These are phyloP conservation scores for Agapornis roseicollis DNA, from an alignment of 2,113 vertebrate genomes.

Conservation along the genomic window DNA sequence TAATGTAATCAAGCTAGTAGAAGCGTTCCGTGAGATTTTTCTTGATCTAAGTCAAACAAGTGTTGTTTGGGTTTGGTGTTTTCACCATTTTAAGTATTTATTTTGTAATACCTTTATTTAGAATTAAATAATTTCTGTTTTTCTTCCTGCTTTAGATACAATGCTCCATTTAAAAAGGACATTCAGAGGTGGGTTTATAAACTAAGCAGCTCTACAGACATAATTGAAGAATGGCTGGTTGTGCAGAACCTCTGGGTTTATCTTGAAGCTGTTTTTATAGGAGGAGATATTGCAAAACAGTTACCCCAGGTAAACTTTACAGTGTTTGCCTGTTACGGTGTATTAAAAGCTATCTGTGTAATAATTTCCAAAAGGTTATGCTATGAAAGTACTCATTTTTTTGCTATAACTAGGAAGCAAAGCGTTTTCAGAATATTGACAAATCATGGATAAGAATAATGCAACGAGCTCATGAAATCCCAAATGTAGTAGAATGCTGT, in stretches of 20 bases:
- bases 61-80: neutral
- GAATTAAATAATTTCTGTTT: neutral
- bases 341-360: neutral
- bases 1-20: neutral
- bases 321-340: neutral
- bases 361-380: neutral
- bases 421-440: constrained; percentile 81
- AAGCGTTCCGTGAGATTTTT: neutral
- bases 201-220: constrained; percentile 73
- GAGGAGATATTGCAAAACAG: constrained; percentile 80
- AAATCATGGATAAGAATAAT: constrained; percentile 81
- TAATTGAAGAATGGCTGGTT: constrained; percentile 81
- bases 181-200: constrained; percentile 81
- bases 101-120: neutral
- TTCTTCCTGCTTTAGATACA: constrained; percentile 63
- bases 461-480: constrained; percentile 76
- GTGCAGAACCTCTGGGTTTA: constrained; percentile 84
- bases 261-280: constrained; percentile 82
- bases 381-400: neutral
- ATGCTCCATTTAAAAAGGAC: constrained; percentile 75
- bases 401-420: constrained; percentile 74
- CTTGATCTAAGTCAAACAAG: neutral
- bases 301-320: constrained; percentile 75
- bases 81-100: neutral
- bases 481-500: constrained; percentile 77